These are phyloP conservation scores for Volucella zonaria DNA, from an alignment of 2,888 invertebrate genomes.

Conservation along the genomic window DNA sequence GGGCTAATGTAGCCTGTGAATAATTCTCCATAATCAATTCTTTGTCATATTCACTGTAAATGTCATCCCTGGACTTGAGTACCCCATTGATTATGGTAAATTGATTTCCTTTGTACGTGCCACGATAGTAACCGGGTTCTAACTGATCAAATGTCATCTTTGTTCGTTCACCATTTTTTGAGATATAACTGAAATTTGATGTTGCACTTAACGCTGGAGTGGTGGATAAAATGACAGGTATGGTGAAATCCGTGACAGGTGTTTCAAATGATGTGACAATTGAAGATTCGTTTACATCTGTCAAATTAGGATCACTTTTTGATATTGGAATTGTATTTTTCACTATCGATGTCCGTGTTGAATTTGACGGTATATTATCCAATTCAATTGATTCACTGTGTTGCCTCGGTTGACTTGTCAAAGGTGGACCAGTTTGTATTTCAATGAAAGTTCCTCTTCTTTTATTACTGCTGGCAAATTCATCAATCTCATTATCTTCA, in stretches of 20 bases:
- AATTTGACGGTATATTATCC: constrained; percentile 1
- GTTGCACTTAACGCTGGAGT: constrained; percentile 49
- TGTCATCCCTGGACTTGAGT: constrained; percentile 21
- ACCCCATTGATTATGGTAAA: constrained; percentile 42
- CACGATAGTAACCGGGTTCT: constrained; percentile 7
- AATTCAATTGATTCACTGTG: constrained; percentile 23
- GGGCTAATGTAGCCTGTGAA: constrained; percentile 42
- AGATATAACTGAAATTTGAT: constrained; percentile 55
- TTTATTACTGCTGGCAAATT: background rate
- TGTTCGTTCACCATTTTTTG: constrained; percentile 33
- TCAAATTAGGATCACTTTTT: background rate
- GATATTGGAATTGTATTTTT: background rate
- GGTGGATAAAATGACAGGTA: constrained; percentile 16
- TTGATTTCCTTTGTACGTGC: constrained; percentile 39
- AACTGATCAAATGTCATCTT: constrained; percentile 60
- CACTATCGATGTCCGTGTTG: background rate
- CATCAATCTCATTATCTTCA: constrained; percentile 18
- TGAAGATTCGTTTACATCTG: constrained; percentile 23
- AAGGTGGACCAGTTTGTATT: constrained; percentile 41
- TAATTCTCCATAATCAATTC: constrained; percentile 51
- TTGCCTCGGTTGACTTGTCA: constrained; percentile 43
- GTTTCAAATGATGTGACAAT: background rate
- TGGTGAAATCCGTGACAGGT: constrained; percentile 1
- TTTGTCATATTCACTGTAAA: constrained; percentile 30
- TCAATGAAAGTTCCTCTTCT: constrained; percentile 28